These are phyloP conservation scores for Germaria angustata DNA, from an alignment of 2,888 invertebrate species.

Conservation along the genomic window DNA sequence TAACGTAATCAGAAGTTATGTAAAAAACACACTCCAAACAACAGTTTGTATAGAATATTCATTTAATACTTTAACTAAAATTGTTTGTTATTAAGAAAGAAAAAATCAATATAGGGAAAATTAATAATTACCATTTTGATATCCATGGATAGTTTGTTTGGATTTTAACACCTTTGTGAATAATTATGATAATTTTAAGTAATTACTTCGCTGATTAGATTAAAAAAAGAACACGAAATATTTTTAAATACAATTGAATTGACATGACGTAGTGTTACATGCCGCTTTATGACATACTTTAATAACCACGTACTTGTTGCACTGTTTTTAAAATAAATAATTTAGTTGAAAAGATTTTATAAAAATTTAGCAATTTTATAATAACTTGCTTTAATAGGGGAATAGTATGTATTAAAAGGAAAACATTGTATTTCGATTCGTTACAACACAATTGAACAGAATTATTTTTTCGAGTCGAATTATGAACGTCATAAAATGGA, in stretches of 20 bases:
- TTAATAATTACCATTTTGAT: slow-evolving; percentile 31
- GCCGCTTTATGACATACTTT: too few species aligned
- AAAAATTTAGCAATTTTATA: too few species aligned
- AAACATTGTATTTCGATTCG: too few species aligned
- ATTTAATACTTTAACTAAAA: slow-evolving; percentile 15
- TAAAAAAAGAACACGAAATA: slow-evolving; percentile 2
- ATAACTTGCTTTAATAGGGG: too few species aligned
- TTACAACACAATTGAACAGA: too few species aligned
- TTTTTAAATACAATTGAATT: not conserved
- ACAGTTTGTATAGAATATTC: slow-evolving; percentile 5
- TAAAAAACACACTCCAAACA: not conserved
- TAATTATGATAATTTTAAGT: slow-evolving; percentile 50
- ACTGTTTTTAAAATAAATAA: too few species aligned
- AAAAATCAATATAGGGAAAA: not conserved
- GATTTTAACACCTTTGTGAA: slow-evolving; percentile 52
- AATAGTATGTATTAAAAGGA: too few species aligned
- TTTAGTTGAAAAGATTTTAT: too few species aligned
- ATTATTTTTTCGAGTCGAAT: too few species aligned
- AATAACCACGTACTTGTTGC: too few species aligned
- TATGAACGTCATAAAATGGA: too few species aligned
- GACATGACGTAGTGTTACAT: too few species aligned
- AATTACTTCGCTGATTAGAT: slow-evolving; percentile 34
- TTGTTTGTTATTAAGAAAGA: not conserved
- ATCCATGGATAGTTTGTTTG: slow-evolving; percentile 37
- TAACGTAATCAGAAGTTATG: slow-evolving; percentile 37